These are phyloP conservation scores for Xiphydria camelus DNA, from an alignment of 2,888 invertebrate species.

Conservation along the genomic window DNA sequence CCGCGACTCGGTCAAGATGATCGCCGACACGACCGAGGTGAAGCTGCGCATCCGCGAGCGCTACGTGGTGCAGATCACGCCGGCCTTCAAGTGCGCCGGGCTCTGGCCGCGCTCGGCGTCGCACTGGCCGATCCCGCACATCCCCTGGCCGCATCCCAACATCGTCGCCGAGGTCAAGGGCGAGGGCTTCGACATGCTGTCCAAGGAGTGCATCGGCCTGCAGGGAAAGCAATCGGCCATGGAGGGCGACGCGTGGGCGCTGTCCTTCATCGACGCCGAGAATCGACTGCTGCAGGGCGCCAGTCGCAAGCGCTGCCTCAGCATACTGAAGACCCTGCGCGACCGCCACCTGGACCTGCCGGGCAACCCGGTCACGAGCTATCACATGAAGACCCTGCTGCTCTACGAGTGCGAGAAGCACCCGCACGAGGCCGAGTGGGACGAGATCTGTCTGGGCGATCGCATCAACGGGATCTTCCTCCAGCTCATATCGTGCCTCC, in stretches of 20 bases:
- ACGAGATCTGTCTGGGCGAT: conserved; percentile 87
- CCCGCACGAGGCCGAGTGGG: conserved; percentile 92
- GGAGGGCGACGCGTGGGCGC: conserved; percentile 96
- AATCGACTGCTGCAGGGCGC: conserved; percentile 85
- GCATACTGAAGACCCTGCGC: conserved; percentile 85
- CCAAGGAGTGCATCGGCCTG: conserved; percentile 80
- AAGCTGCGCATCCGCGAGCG: conserved; percentile 85
- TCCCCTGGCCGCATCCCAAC: conserved; percentile 91
- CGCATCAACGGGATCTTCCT: conserved; percentile 91
- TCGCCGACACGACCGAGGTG: conserved; percentile 92
- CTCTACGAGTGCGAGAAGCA: conserved; percentile 97
- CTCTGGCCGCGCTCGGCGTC: conserved; percentile 93
- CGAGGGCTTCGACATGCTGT: conserved; percentile 91
- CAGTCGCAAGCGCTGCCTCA: conserved; percentile 82
- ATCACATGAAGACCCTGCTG: conserved; percentile 87
- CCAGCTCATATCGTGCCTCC: conserved; percentile 94
- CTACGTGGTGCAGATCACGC: conserved; percentile 91
- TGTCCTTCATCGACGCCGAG: conserved; percentile 89
- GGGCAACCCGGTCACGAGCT: conserved; percentile 86
- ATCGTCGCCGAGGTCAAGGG: conserved; percentile 91
- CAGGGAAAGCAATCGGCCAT: conserved; percentile 86
- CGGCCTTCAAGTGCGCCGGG: conserved; percentile 91
- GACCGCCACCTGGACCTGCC: conserved; percentile 88
- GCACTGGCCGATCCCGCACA: conserved; percentile 90
- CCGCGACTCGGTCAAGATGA: conserved; percentile 90